Conservation (phyloP, 2,888 invertebrate species). For the Agrenia bidenticulata region DNA sequence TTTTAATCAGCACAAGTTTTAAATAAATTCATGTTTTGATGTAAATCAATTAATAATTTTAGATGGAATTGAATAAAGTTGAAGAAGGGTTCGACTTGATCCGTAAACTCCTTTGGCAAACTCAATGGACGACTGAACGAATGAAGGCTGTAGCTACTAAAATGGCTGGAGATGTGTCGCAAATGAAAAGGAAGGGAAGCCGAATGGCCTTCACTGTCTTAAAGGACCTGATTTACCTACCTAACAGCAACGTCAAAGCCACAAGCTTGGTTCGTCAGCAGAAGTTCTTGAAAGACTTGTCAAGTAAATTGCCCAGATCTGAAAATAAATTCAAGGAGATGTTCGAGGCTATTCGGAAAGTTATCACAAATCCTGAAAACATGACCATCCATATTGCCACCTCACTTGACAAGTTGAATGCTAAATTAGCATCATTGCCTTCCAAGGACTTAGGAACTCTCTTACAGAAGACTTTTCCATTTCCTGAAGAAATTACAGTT, state of each 20-base stretch:
- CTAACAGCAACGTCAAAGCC: slow-evolving; percentile 64
- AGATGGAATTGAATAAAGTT: slow-evolving; percentile 77
- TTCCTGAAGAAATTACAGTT: slow-evolving; percentile 21
- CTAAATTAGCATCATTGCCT: slow-evolving; percentile 56
- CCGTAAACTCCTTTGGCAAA: slow-evolving; percentile 70
- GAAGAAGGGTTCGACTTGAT: slow-evolving; percentile 73
- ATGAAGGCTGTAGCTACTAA: slow-evolving; percentile 76
- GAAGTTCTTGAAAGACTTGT: slow-evolving; percentile 69
- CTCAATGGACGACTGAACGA: slow-evolving; percentile 71
- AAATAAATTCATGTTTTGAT: background rate
- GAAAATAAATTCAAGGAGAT: slow-evolving; percentile 56
- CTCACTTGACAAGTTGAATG: slow-evolving; percentile 65
- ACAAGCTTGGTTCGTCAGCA: slow-evolving; percentile 74
- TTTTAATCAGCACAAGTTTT: background rate
- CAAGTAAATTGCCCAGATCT: slow-evolving; percentile 61
- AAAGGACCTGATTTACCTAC: slow-evolving; percentile 63
- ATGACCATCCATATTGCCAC: slow-evolving; percentile 72
- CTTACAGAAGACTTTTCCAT: slow-evolving; percentile 35
- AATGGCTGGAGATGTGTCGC: slow-evolving; percentile 76
- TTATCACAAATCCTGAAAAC: slow-evolving; percentile 64
- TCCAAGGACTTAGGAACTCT: slow-evolving; percentile 28
- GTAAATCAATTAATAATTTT: slow-evolving; percentile 30
- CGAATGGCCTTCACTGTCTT: slow-evolving; percentile 67
- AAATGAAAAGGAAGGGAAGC: slow-evolving; percentile 71
- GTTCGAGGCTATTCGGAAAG: slow-evolving; percentile 63